Conservation (phyloP, 2,797 vertebrate species). For the Lacerta agilis region DNA sequence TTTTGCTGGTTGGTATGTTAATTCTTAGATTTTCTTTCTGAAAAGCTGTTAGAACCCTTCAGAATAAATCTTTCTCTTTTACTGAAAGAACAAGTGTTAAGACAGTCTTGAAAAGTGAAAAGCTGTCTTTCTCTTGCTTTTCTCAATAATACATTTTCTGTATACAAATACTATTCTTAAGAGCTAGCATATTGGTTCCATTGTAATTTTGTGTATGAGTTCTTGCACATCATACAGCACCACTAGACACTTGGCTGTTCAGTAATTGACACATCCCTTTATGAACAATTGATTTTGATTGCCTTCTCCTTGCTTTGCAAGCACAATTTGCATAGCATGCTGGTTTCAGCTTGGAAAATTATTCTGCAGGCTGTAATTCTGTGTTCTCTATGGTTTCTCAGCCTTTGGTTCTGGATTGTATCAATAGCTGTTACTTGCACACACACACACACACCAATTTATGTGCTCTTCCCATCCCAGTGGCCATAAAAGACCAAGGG, state of each 20-base stretch:
- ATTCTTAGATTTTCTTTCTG: conserved; percentile 52
- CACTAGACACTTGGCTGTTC: background rate
- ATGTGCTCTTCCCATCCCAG: background rate
- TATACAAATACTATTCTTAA: background rate
- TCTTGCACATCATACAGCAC: background rate
- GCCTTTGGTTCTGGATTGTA: background rate
- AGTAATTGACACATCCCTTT: background rate
- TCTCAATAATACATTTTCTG: background rate
- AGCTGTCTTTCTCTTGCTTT: conserved; percentile 18
- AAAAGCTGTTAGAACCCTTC: conserved; percentile 34
- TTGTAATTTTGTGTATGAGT: background rate
- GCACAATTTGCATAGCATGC: background rate
- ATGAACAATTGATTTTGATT: background rate
- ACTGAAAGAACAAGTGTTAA: conserved; percentile 41
- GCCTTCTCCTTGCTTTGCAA: background rate
- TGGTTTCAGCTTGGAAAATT: background rate
- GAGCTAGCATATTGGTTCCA: background rate
- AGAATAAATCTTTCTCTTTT: conserved; percentile 24
- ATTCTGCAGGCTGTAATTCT: rapidly evolving
- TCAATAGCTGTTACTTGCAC: background rate
- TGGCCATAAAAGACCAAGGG: background rate
- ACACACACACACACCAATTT: too few species aligned
- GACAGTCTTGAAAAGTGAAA: conserved; percentile 20
- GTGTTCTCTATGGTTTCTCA: background rate
- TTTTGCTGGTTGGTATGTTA: conserved; percentile 52